Evolutionary conservation across 2,888 invertebrate genomes (phyloP).

Genomic region (Cylloceria caligata): DNA sequence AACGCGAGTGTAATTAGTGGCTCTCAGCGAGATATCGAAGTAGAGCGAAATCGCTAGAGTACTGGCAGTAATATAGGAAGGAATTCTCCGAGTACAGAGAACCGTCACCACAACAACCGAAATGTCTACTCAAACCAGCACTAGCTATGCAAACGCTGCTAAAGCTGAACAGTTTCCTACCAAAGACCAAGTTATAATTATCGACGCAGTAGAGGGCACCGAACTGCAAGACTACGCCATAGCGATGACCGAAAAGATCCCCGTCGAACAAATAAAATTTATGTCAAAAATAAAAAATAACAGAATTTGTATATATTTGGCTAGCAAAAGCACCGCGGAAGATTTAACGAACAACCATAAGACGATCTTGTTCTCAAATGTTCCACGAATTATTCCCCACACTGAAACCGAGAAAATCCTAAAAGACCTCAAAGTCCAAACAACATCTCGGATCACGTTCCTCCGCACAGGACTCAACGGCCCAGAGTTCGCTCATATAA

Average conservation of each 20-base stretch:
- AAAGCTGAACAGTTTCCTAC: conserved; percentile 8
- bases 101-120: no score
- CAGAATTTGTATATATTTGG: conserved; percentile 49
- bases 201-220: conserved; percentile 36
- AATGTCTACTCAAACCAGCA: no score
- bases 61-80: no score
- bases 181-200: conserved; percentile 55
- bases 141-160: conserved; percentile 23
- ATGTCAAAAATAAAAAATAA: conserved; percentile 55
- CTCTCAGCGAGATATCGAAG: no score
- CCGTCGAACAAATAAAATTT: conserved; percentile 34
- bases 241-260: conserved; percentile 33
- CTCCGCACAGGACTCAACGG: no score
- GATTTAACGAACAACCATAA: conserved; percentile 49
- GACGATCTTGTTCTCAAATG: conserved; percentile 66
- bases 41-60: no score
- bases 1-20: no score
- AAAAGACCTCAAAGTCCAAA: no score
- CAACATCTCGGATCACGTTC: no score
- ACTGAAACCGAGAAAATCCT: conserved; percentile 50
- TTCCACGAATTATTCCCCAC: conserved; percentile 68
- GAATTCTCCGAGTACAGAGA: no score
- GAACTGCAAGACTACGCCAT: conserved; percentile 31
- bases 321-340: conserved; percentile 38
- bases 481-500: no score